These are phyloP conservation scores for Xiphorhynchus elegans DNA, from an alignment of 2,113 vertebrate species.

Conservation along the genomic window DNA sequence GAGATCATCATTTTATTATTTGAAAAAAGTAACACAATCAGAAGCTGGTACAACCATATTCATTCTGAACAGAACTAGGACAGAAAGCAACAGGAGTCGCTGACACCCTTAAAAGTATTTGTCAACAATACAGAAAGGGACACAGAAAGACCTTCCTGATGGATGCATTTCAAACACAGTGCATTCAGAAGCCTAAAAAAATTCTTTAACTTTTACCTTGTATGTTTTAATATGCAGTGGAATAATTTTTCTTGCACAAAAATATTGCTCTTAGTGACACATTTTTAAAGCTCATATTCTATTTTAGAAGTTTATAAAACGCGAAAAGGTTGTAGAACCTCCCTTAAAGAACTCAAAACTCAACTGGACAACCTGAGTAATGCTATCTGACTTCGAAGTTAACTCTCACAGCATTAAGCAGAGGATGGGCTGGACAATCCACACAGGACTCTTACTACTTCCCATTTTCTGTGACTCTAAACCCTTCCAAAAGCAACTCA, in stretches of 20 bases:
- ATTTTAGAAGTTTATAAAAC: background rate
- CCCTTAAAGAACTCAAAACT: background rate
- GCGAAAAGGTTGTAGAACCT: background rate
- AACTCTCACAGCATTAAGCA: rapidly evolving
- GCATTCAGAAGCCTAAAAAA: background rate
- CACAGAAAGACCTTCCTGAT: background rate
- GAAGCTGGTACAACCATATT: background rate
- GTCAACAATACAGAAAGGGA: background rate
- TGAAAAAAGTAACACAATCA: background rate
- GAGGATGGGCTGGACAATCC: background rate
- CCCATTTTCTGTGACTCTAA: background rate
- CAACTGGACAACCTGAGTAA: background rate
- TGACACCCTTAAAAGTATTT: background rate
- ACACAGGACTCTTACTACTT: background rate
- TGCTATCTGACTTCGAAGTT: background rate
- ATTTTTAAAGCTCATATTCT: background rate
- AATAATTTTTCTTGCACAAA: background rate
- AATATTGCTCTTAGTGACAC: rapidly evolving
- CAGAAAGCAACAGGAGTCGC: background rate
- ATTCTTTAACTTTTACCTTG: background rate
- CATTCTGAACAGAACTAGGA: background rate
- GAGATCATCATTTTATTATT: background rate
- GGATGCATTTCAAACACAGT: background rate
- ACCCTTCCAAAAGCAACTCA: background rate
- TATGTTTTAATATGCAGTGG: background rate